Conservation (phyloP, 2,113 vertebrate genomes). For the Pleuronectes platessa region DNA sequence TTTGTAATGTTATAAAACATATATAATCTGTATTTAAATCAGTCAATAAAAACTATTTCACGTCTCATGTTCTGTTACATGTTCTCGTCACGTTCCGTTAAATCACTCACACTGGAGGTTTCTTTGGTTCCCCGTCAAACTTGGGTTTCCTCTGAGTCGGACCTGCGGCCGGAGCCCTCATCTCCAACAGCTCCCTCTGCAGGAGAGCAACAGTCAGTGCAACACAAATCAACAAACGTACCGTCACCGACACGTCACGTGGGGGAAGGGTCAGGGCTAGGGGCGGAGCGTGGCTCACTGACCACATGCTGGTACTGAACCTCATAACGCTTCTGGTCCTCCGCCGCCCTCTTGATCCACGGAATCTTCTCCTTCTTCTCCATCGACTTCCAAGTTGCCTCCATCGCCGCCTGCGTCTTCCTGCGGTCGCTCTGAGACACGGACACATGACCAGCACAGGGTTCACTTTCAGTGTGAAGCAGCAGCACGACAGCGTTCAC, state of each 20-base stretch:
- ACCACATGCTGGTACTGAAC: constrained; percentile 79
- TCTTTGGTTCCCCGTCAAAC: constrained; percentile 86
- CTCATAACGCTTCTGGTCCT: constrained; percentile 88
- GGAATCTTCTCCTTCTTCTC: constrained; percentile 88
- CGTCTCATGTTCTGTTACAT: too few species aligned
- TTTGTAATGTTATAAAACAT: too few species aligned
- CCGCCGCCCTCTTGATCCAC: constrained; percentile 87
- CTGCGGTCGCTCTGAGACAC: constrained; percentile 80
- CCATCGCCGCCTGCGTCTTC: constrained; percentile 82
- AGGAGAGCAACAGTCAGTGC: constrained; percentile 36
- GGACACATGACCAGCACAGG: constrained; percentile 1
- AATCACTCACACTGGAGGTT: constrained; percentile 79
- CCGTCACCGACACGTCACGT: neutral
- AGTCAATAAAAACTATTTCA: too few species aligned
- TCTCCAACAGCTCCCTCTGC: constrained; percentile 84
- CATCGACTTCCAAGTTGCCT: constrained; percentile 84
- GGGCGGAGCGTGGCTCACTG: constrained; percentile 60
- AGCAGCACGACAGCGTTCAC: too few species aligned
- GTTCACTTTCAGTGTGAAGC: neutral
- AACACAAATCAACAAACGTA: neutral
- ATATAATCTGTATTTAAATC: too few species aligned
- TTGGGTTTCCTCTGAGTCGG: constrained; percentile 81
- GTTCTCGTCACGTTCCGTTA: neutral
- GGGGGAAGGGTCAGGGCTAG: neutral
- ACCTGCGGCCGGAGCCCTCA: constrained; percentile 55